phyloP scores from a whole-genome alignment of 2,113 vertebrate genomes.

The Salvelinus namaycush region DNA sequence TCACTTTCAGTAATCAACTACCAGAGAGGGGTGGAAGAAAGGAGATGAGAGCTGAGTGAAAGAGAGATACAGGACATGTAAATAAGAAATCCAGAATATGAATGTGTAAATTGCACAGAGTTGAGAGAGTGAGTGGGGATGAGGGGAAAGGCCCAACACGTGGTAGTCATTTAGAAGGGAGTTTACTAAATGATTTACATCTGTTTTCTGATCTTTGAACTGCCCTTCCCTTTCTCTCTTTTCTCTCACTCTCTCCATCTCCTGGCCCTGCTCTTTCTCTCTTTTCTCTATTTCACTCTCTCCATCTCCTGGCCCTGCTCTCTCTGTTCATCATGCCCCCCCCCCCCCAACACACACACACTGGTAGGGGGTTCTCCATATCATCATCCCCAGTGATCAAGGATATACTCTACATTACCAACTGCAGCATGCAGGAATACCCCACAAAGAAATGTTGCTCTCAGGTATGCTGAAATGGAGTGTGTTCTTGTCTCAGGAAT shows the following conservation, averaged over 20 bases:
- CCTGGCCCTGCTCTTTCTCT: background rate
- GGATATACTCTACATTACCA: background rate
- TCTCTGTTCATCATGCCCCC: conserved; percentile 35
- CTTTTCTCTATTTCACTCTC: conserved; percentile 29
- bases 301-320: background rate
- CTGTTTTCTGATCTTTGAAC: conserved; percentile 82
- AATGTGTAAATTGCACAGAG: conserved; percentile 9
- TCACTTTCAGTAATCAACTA: no score
- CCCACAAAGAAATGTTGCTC: conserved; percentile 46
- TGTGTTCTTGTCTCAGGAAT: conserved; percentile 30
- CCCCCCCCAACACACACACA: background rate
- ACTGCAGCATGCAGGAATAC: background rate
- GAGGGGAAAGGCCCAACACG: conserved; percentile 59
- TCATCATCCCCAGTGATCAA: background rate
- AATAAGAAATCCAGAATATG: no score
- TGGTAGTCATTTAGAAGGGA: conserved; percentile 77
- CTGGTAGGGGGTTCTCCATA: background rate
- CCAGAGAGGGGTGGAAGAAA: no score
- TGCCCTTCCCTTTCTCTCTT: conserved; percentile 41
- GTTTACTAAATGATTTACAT: conserved; percentile 70
- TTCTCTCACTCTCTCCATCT: conserved; percentile 14
- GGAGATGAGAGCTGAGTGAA: conserved; percentile 16
- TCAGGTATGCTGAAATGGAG: conserved; percentile 40
- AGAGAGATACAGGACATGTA: no score
- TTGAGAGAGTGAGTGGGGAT: conserved; percentile 4